Evolutionary conservation across 2,113 vertebrate genomes (phyloP).

Genomic region (Morphnarchus princeps): DNA sequence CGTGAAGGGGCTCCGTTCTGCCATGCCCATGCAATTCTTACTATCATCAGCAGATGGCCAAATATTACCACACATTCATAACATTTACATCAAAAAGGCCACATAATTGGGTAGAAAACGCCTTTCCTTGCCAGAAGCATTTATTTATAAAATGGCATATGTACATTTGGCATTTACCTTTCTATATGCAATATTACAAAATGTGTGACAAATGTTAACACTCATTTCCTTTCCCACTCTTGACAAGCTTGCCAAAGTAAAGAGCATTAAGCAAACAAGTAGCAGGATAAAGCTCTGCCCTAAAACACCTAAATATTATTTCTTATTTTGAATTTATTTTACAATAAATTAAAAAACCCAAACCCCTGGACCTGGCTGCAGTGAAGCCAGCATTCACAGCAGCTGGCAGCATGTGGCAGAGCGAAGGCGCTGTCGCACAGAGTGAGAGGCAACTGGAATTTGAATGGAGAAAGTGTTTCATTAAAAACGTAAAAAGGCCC

Average conservation of each 20-base stretch:
- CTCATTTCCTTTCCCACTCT: not conserved
- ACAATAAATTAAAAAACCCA: not conserved
- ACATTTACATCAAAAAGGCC: slow-evolving; percentile 34
- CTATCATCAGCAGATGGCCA: slow-evolving; percentile 63
- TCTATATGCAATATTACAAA: not conserved
- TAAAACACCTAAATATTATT: not conserved
- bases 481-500: not conserved
- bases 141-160: slow-evolving; percentile 33
- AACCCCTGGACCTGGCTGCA: too few relatives aligned
- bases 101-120: not conserved
- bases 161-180: slow-evolving; percentile 31
- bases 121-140: not conserved
- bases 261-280: not conserved
- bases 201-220: not conserved
- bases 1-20: not conserved
- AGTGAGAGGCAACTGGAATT: not conserved
- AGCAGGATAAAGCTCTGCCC: not conserved
- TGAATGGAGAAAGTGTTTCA: not conserved
- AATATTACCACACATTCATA: slow-evolving; percentile 48
- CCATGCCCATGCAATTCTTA: slow-evolving; percentile 10
- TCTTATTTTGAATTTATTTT: not conserved
- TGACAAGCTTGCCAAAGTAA: not conserved
- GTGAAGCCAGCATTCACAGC: not conserved
- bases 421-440: rapidly evolving
- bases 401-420: not conserved